Base-by-base conservation (phyloP, 2,113 vertebrate species). In the Camelus bactrianus region DNA sequence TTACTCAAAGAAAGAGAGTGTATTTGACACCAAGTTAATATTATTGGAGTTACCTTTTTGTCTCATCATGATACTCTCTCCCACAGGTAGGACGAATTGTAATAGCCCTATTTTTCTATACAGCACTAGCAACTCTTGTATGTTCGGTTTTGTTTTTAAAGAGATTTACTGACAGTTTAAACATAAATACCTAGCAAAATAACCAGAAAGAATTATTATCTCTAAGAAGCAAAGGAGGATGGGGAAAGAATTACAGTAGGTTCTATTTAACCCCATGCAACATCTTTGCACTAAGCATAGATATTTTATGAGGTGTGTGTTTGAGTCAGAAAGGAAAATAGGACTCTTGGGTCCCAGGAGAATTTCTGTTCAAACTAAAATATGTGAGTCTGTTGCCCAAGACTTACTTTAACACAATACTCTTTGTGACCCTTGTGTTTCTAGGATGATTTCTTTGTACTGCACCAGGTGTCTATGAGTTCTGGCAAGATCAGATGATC, bases 291-390 rank as follows among this genome's bases (percentile, higher is more conserved):
- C 2, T 13, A 65, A 67, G 48, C 15, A 46, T 19, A 24, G 26
- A 58, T 82, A 77, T 46, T 91, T 94, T 69, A 64, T 26, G 54
- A 76, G 16, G 26, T 79, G 14, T 94, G 35, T 90, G 19, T 60
- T 95, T 67, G 42, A 89, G 46, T 92, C 8, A 70, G 48, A 60
- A 75, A 94, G 28, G 8, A 93, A 96, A 87, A 77, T 42, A 69
- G 20, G 14, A 77, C 48, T 87, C 46, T 94, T 76, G 65, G 22
- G 94, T 96, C 24, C 60, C 46, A 20, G 54, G 38, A 81, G 48
- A 94, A 94, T 93, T 93, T 89, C 13, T 81, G 10, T 82, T 93
- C 87, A 91, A 94, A 90, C 22, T 92, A 65, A 96, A 91, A 81
- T 73, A 75, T 70, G 26, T 93, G 42, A 86, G 60, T 3, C 16